Evolutionary conservation across 2,113 vertebrate species (phyloP), one percentile per base, ranked within the genome.

Genomic region (Agapornis roseicollis): DNA sequence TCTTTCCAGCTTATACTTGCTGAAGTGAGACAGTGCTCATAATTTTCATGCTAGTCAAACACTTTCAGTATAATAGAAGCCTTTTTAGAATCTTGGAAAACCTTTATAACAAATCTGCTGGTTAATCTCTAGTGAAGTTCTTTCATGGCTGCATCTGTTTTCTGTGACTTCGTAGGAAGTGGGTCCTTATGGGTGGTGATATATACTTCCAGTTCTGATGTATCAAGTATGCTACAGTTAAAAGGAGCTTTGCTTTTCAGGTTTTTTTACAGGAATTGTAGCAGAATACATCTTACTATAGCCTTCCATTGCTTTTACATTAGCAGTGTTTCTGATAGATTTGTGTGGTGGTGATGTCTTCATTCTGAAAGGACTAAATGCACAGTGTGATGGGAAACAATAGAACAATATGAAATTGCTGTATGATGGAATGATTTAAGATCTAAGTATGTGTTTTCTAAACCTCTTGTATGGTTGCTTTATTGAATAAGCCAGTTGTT

Each of bases 111-210:
- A 70, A 20, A 41, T 28, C 8, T 77, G 63, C 23, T 1, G 0
- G 29, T 69, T 52, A 24, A 31, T 2, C 2, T 50, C 24, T 22
- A 20, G 74, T 29, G 37, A 19, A 80, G 69, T 77, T 39, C 5
- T 27, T 58, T 65, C 37, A 20, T 0, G 2, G 29, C 49, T 70
- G 12, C 33, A 11, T 70, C 25, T 58, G 39, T 56, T 63, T 82
- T n/a, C 22, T 55, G 0, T 0, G 3, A 24, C 17, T 42, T 42
- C 10, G 2, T 4, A 11, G 46, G 27, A 66, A 47, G 22, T 28
- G 18, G 22, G 10, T 9, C 23, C 29, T 27, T 58, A 8, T 2
- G 33, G 33, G 11, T 42, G 47, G 41, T 41, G 70, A 28, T 37
- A 5, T 7, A 15, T 42, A 29, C 70, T 82, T 89, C 79, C 24